These are phyloP conservation scores for Patella pellucida DNA, from an alignment of 2,888 invertebrate species.

Conservation along the genomic window DNA sequence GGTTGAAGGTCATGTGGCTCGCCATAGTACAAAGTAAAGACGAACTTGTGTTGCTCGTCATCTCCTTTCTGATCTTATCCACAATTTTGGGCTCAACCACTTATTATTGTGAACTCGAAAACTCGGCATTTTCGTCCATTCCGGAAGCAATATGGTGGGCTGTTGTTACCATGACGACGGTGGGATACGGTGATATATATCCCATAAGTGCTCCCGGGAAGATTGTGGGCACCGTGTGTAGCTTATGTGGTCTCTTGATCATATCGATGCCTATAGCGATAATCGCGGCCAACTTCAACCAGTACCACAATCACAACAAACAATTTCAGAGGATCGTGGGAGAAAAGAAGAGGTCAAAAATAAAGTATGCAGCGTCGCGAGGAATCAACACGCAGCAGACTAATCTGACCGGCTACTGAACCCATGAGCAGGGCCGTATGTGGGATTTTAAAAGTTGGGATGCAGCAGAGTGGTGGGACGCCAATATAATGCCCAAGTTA, in stretches of 20 bases:
- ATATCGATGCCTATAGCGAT: constrained; percentile 16
- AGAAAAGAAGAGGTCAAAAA: not conserved
- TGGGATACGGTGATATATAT: constrained; percentile 21
- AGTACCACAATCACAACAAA: constrained; percentile 8
- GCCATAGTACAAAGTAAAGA: constrained; percentile 8
- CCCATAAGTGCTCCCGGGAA: constrained; percentile 8
- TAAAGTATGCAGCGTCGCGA: not conserved
- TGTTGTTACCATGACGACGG: constrained; percentile 21
- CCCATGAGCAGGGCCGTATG: no score
- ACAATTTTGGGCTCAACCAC: constrained; percentile 14
- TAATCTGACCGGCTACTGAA: no score
- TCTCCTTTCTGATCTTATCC: constrained; percentile 9
- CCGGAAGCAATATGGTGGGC: constrained; percentile 23
- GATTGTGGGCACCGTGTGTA: constrained; percentile 11
- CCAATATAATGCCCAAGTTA: no score
- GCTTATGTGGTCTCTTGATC: constrained; percentile 10
- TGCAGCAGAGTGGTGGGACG: no score
- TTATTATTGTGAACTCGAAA: constrained; percentile 14
- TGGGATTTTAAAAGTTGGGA: no score
- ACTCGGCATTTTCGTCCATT: constrained; percentile 12
- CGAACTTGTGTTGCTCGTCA: constrained; percentile 14
- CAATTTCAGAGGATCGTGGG: not conserved
- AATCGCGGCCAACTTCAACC: constrained; percentile 14
- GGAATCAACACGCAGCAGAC: no score
- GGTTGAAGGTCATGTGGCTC: constrained; percentile 12